Percentiles rank a stretch among this genome's conserved stretches.
Conservation (phyloP, 1,140 invertebrate genomes). For the Aphelenchoides avenae region DNA sequence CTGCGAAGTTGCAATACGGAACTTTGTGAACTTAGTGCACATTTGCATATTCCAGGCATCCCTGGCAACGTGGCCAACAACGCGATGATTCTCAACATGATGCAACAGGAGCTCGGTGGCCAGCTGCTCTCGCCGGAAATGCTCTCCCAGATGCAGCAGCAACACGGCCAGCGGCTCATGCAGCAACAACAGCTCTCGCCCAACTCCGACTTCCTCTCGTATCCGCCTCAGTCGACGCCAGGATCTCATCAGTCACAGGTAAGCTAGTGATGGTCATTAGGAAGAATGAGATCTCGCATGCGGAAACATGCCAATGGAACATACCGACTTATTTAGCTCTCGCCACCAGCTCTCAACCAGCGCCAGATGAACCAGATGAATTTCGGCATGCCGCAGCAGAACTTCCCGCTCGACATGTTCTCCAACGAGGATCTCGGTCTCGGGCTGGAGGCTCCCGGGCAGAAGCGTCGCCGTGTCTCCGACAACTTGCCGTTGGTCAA, state of each 20-base stretch:
- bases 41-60: no score
- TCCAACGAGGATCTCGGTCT: background rate
- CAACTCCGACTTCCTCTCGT: constrained; percentile 35
- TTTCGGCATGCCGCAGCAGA: background rate
- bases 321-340: no score
- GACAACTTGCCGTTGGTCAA: no score
- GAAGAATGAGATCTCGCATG: no score
- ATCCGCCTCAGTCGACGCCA: constrained; percentile 37
- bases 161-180: background rate
- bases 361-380: background rate
- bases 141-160: background rate
- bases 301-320: no score
- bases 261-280: no score
- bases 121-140: background rate
- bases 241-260: constrained; percentile 33
- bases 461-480: no score
- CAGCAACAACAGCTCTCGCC: constrained; percentile 16
- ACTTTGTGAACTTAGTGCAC: no score
- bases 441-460: no score
- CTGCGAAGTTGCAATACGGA: no score
- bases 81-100: constrained; percentile 2
- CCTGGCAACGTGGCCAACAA: background rate
- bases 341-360: background rate
- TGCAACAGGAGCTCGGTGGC: background rate
- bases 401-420: background rate